Conservation (phyloP, 2,888 invertebrate species). For the Papilio gigon region DNA sequence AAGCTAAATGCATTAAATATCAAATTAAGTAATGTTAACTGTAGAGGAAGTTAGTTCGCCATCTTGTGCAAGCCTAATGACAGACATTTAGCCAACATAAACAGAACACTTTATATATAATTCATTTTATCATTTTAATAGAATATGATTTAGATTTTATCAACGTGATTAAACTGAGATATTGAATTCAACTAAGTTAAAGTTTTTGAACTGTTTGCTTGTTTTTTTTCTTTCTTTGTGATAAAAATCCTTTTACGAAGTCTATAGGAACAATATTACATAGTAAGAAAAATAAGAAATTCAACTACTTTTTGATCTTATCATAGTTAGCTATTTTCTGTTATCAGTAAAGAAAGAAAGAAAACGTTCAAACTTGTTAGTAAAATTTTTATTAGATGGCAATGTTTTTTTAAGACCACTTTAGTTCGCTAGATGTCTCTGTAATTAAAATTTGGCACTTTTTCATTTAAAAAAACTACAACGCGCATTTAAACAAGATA, state of each 20-base stretch:
- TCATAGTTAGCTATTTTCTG: neutral
- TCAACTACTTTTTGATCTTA: no score
- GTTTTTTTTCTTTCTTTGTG: no score
- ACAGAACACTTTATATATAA: conserved; percentile 14
- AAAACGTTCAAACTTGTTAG: neutral
- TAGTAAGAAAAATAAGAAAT: no score
- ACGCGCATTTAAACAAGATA: neutral
- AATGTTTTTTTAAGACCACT: neutral
- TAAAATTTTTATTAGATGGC: neutral
- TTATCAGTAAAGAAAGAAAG: neutral
- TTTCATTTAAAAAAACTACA: neutral
- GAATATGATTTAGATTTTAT: neutral
- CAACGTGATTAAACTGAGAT: neutral
- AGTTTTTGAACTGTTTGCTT: neutral
- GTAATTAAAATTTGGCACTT: neutral
- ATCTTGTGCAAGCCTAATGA: conserved; percentile 35
- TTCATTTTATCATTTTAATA: conserved; percentile 13
- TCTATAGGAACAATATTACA: no score
- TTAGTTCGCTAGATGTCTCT: neutral
- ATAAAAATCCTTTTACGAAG: no score
- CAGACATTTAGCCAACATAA: conserved; percentile 35
- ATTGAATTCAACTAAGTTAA: neutral
- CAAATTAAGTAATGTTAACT: conserved; percentile 15
- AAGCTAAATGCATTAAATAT: conserved; percentile 9
- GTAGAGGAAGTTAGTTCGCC: conserved; percentile 38